Percentiles rank a stretch among this genome's conserved stretches.
phyloP scores from a whole-genome alignment of 2,888 invertebrate genomes.

The Metellina segmentata region DNA sequence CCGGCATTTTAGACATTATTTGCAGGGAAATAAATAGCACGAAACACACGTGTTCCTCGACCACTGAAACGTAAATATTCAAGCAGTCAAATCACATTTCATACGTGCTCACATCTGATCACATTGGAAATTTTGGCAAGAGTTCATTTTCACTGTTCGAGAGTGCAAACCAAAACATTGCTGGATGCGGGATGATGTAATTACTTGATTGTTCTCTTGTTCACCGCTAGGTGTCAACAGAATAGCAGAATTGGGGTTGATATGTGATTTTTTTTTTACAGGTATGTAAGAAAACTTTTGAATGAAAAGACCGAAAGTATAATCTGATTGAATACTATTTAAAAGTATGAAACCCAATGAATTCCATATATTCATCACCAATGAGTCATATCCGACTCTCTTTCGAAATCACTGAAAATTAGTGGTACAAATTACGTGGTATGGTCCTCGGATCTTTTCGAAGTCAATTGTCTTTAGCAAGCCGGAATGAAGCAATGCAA shows the following conservation, averaged over 20 bases:
- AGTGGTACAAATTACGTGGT: too few species aligned
- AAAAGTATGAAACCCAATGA: too few species aligned
- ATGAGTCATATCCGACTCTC: too few species aligned
- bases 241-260: slow-evolving; percentile 80
- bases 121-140: slow-evolving; percentile 12
- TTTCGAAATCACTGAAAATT: too few species aligned
- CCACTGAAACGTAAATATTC: slow-evolving; percentile 28
- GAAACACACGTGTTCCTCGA: slow-evolving; percentile 49
- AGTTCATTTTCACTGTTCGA: slow-evolving; percentile 19
- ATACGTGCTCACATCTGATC: slow-evolving; percentile 45
- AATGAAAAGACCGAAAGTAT: too few species aligned
- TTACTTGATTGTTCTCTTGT: background rate
- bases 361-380: too few species aligned
- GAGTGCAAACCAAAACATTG: slow-evolving; percentile 43
- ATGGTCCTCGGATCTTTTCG: too few species aligned
- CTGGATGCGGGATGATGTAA: background rate
- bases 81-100: slow-evolving; percentile 33
- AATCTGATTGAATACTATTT: too few species aligned
- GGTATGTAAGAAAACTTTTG: too few species aligned
- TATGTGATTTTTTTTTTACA: too few species aligned
- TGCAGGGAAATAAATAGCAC: background rate
- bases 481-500: too few species aligned
- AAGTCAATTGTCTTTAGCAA: too few species aligned
- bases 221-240: slow-evolving; percentile 82
- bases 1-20: slow-evolving; percentile 6